Conservation (phyloP, 2,113 vertebrate genomes). For the Falcunculus frontatus region DNA sequence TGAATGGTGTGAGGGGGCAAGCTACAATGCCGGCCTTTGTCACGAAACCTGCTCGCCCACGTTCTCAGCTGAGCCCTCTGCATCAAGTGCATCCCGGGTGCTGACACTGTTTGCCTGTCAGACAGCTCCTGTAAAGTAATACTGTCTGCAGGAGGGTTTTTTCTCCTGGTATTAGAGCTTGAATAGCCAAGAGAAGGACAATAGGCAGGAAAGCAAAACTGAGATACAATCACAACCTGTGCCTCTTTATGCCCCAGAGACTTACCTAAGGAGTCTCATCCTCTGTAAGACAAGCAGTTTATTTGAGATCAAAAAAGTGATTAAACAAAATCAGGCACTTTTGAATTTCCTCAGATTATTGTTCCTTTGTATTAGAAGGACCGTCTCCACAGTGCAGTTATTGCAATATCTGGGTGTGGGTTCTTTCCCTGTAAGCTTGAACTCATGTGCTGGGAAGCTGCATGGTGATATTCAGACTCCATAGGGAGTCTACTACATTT, state of each 20-base stretch:
- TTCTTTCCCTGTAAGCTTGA: background rate
- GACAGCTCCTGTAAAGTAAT: background rate
- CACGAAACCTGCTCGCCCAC: background rate
- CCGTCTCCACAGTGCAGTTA: background rate
- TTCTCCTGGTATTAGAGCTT: background rate
- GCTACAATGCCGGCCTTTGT: background rate
- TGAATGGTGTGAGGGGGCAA: background rate
- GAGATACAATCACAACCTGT: background rate
- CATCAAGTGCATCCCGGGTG: background rate
- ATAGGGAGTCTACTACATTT: background rate
- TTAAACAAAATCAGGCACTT: background rate
- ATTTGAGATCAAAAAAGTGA: background rate
- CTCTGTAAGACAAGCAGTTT: background rate
- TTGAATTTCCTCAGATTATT: background rate
- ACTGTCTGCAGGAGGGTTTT: background rate
- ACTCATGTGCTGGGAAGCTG: background rate
- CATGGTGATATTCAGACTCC: background rate
- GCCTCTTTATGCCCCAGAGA: background rate
- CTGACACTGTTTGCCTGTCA: background rate
- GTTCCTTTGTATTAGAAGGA: background rate
- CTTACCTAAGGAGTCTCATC: background rate
- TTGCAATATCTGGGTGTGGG: background rate
- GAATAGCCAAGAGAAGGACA: background rate
- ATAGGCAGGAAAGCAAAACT: background rate
- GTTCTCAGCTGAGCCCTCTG: background rate